Percentiles rank a stretch among this genome's conserved stretches.
Conservation (phyloP, 1,140 invertebrate species). For the Lethrus apterus region DNA sequence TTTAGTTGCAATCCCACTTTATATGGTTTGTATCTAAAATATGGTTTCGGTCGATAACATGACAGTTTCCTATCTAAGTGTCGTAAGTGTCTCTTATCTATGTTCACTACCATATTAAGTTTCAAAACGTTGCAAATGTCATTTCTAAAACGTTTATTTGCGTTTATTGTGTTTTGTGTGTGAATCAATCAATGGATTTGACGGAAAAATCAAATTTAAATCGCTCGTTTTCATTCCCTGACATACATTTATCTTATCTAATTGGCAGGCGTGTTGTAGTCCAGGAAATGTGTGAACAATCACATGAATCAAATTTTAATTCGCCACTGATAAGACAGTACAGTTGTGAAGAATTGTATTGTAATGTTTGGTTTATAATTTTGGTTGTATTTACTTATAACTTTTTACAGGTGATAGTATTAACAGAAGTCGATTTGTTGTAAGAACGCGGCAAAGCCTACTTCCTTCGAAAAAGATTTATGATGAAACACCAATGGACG, state of each 20-base stretch:
- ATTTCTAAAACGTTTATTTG: not conserved
- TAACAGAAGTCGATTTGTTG: not conserved
- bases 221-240: constrained; percentile 1
- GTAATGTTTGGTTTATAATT: not conserved
- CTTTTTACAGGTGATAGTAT: not conserved
- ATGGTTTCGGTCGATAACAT: not conserved
- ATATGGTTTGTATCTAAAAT: no score
- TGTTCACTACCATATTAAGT: not conserved
- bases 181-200: no score
- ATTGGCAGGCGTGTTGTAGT: not conserved
- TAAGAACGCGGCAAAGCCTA: not conserved
- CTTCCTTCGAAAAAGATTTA: not conserved
- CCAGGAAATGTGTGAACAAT: no score
- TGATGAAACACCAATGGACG: constrained; percentile 15
- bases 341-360: constrained; percentile 4
- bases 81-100: not conserved
- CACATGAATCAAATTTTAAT: no score
- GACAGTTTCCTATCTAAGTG: not conserved
- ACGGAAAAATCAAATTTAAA: constrained; percentile 7
- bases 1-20: no score
- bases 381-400: not conserved
- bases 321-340: not conserved
- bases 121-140: not conserved
- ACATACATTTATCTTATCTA: no score
- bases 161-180: not conserved